Evolutionary conservation across 2,888 invertebrate species (phyloP).

Genomic region (Podotricha telesiphe): DNA sequence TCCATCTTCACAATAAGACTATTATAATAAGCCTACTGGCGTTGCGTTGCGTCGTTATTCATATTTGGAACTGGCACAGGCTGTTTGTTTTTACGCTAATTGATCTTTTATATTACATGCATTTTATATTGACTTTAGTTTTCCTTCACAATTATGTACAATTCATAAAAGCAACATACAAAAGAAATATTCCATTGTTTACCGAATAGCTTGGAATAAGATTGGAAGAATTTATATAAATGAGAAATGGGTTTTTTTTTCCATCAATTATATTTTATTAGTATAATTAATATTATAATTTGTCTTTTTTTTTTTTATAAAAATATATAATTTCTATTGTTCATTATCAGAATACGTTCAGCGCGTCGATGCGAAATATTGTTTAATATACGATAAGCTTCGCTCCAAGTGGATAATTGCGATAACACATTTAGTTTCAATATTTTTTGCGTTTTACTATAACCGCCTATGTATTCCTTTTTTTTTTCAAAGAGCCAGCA

Average conservation of each 20-base stretch:
- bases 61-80: slow-evolving; percentile 10
- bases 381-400: slow-evolving; percentile 48
- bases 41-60: slow-evolving; percentile 12
- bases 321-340: slow-evolving; percentile 22
- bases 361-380: slow-evolving; percentile 37
- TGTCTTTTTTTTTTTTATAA: background rate
- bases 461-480: slow-evolving; percentile 27
- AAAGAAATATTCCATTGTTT: background rate
- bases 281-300: background rate
- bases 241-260: background rate
- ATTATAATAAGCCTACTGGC: slow-evolving; percentile 24
- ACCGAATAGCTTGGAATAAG: too few relatives aligned
- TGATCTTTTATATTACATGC: background rate
- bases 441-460: slow-evolving; percentile 37
- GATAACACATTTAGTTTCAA: slow-evolving; percentile 47
- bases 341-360: slow-evolving; percentile 27
- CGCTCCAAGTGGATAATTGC: slow-evolving; percentile 46
- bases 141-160: background rate
- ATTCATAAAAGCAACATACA: background rate
- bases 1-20: slow-evolving; percentile 19
- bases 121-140: background rate
- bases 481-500: background rate
- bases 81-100: background rate
- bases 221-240: background rate
- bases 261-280: background rate